Base-by-base conservation (phyloP, 2,113 vertebrate genomes). In the Caloenas nicobarica region DNA sequence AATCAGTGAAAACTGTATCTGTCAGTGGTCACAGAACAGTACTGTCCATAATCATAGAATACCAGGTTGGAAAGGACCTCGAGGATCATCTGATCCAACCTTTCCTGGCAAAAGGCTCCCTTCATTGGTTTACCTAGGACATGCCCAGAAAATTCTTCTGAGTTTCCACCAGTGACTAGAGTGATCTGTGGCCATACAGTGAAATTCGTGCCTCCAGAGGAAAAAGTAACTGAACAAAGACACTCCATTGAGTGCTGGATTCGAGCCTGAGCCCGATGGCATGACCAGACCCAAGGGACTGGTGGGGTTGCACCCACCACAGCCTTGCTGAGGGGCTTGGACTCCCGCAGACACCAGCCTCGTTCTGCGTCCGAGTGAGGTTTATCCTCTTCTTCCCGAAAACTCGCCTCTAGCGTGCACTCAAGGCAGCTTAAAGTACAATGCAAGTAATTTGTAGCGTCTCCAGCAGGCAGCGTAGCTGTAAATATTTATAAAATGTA, bases 261-360 rank as follows among this genome's bases (percentile, higher is more conserved):
- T 85, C 70, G 54, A 58, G 62, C 31, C 46, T 48, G 46, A 79
- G 6, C 42, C 36, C 11, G 9, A 40, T 64, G 33, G 34, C 42
- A 19, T 19, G 44, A 46, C 15, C 29, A 48, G 56, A 17, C 6
- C 13, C 0, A 0, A 56, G 28, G 40, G 4, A 42, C 21, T 26
- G 33, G 62, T 50, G 34, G 23, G 26, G 8, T 33, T 3, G 0
- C 40, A 56, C 12, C 38, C 13, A 51, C 19, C 2, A 1, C n/a
- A 60, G 42, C 48, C 12, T 36, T 50, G 21, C 34, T n/a, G 36
- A 28, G n/a, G 36, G 18, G 25, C 36, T 44, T 29, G 33, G 36
- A 8, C 14, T 51, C 53, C 33, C 0, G 0, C 33, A 44, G 65
- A 11, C 28, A 68, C 16, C 28, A 36, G 54, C 28, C 29, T 34